Base-by-base conservation (phyloP, 2,113 vertebrate species). In the Cepphus grylle region DNA sequence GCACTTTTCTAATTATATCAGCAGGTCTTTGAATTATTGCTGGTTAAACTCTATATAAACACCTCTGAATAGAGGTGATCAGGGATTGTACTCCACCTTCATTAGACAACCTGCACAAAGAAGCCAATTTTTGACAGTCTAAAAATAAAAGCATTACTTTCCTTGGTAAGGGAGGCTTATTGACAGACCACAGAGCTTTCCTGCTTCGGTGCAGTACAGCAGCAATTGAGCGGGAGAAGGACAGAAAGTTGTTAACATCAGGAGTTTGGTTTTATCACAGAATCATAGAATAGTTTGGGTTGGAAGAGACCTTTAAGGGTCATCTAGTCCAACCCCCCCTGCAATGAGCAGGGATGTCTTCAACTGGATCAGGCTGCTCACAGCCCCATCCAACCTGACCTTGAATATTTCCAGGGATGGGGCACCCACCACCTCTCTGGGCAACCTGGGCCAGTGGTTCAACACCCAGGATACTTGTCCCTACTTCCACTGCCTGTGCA, bases 1-100 rank as follows among this genome's bases (percentile, higher is more conserved):
- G 93, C 82, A 55, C 90, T 90, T 93, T 74, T 55, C 95, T 96
- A 96, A 96, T 96, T 95, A 90, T 94, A 93, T 34, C 93, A 93
- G 92, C 58, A 90, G 40, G 79, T 4, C 92, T 92, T 93, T 88
- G 92, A 96, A 95, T 93, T 92, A 88, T 34, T 83, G 85, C 96
- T 93, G 90, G 81, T 90, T 93, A 93, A 96, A 94, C 79, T 96
- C 85, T 47, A 0, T 30, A 70, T 83, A 93, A 96, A 96, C 96
- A 95, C 53, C n/a, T 56, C 79, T 47, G 94, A 92, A 66, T 6
- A n/a, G 94, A 50, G 87, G 92, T 91, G 96, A 95, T 83, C 45
- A 8, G 85, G 81, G 85, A 93, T 21, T 85, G 66, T 43, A 42
- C 78, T 94, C 86, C 89, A 80, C 78, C 86, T 34, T 90, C 87